Evolutionary conservation across 2,888 invertebrate genomes (phyloP).

Genomic region (Venustoraphidia nigricollis): DNA sequence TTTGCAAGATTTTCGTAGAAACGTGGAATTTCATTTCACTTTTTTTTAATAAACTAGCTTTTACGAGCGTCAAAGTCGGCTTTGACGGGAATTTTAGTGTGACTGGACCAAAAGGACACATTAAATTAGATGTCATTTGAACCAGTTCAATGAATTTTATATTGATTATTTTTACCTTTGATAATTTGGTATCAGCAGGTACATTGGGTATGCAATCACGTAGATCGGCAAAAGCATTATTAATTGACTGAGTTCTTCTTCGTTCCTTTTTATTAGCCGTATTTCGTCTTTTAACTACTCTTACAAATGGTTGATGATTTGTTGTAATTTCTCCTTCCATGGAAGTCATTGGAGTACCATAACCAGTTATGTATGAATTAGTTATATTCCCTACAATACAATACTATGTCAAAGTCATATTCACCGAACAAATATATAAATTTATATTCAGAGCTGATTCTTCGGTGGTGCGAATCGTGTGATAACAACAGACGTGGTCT

Average conservation of each 20-base stretch:
- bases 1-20: neutral
- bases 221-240: slow-evolving; percentile 85
- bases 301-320: slow-evolving; percentile 24
- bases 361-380: no score
- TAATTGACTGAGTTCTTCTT: slow-evolving; percentile 82
- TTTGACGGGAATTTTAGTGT: neutral
- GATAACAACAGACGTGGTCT: no score
- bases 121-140: no score
- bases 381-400: no score
- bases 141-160: neutral
- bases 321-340: no score
- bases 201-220: slow-evolving; percentile 93
- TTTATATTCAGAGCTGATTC: no score
- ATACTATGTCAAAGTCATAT: no score
- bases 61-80: neutral
- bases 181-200: slow-evolving; percentile 87
- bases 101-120: no score
- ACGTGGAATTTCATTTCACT: slow-evolving; percentile 4
- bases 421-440: no score
- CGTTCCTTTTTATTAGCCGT: slow-evolving; percentile 93
- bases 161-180: slow-evolving; percentile 52
- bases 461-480: no score
- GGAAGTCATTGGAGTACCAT: no score
- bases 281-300: slow-evolving; percentile 62
- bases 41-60: neutral